Percentiles rank a stretch among this genome's conserved stretches.
Evolutionary conservation across 2,888 invertebrate genomes (phyloP).

Genomic region (Psylliodes chrysocephalus): DNA sequence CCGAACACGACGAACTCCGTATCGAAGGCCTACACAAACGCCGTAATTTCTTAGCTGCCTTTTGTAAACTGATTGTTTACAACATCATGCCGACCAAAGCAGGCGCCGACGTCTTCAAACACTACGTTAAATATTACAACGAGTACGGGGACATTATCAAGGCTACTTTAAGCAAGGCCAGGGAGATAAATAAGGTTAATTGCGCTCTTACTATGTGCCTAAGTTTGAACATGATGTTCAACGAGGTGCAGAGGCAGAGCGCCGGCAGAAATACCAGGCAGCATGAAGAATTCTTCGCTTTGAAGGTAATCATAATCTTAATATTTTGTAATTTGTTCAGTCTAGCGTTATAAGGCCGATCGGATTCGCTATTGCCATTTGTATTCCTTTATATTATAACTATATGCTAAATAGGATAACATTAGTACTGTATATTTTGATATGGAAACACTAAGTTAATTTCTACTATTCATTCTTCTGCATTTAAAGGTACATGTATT

Average conservation of each 20-base stretch:
- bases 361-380: too few relatives aligned
- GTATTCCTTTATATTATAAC: too few relatives aligned
- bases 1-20: slow-evolving; percentile 94
- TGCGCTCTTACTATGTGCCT: slow-evolving; percentile 95
- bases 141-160: slow-evolving; percentile 99
- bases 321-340: too few relatives aligned
- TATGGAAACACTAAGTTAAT: too few relatives aligned
- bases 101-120: slow-evolving; percentile 90
- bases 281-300: slow-evolving; percentile 84
- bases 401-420: too few relatives aligned
- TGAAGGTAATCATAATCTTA: too few relatives aligned
- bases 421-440: too few relatives aligned
- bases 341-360: too few relatives aligned
- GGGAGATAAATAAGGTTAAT: slow-evolving; percentile 96
- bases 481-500: too few relatives aligned
- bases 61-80: slow-evolving; percentile 97
- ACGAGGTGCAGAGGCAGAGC: slow-evolving; percentile 70
- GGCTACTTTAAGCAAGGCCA: slow-evolving; percentile 93
- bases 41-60: slow-evolving; percentile 94
- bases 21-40: slow-evolving; percentile 97
- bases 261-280: slow-evolving; percentile 59
- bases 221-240: slow-evolving; percentile 89
- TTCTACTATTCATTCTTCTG: too few relatives aligned
- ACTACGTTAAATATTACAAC: slow-evolving; percentile 98
- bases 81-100: slow-evolving; percentile 90